Evolutionary conservation across 2,888 invertebrate species (phyloP).

Genomic region (Drosophila barbarae): DNA sequence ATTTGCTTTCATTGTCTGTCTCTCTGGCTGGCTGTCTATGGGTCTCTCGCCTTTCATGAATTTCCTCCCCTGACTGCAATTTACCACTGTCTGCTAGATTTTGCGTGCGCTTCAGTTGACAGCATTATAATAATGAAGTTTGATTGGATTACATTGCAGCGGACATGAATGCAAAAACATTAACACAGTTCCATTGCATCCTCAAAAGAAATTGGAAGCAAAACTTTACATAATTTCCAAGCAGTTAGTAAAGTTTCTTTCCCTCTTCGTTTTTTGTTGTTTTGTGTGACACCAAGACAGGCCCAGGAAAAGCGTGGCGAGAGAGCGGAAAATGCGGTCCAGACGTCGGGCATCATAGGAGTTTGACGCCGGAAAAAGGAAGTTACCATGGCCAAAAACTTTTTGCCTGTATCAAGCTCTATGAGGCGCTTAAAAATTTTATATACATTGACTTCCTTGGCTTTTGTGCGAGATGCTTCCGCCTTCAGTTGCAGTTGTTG

Average conservation of each 20-base stretch:
- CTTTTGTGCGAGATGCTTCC: slow-evolving; percentile 60
- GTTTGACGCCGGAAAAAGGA: slow-evolving; percentile 66
- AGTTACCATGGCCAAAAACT: slow-evolving; percentile 69
- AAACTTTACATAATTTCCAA: slow-evolving; percentile 70
- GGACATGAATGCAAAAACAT: slow-evolving; percentile 69
- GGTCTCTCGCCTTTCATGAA: slow-evolving; percentile 12
- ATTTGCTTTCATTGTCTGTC: slow-evolving; percentile 17
- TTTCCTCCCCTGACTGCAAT: neutral
- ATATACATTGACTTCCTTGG: slow-evolving; percentile 68
- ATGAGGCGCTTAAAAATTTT: slow-evolving; percentile 68
- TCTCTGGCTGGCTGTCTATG: neutral
- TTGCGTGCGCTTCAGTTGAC: slow-evolving; percentile 65
- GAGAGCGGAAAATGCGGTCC: slow-evolving; percentile 27
- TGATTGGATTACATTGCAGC: slow-evolving; percentile 71
- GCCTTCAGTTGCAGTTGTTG: slow-evolving; percentile 33
- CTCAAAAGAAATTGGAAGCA: slow-evolving; percentile 51
- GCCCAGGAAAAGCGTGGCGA: slow-evolving; percentile 2
- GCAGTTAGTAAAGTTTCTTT: slow-evolving; percentile 57
- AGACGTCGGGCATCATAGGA: slow-evolving; percentile 35
- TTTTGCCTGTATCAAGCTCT: slow-evolving; percentile 50
- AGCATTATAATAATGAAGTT: slow-evolving; percentile 70
- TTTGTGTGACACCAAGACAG: slow-evolving; percentile 27
- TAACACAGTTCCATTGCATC: slow-evolving; percentile 58
- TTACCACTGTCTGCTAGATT: slow-evolving; percentile 33
- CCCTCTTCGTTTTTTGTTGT: slow-evolving; percentile 11